Conservation (phyloP, 2,113 vertebrate species). For the Panurus biarmicus region DNA sequence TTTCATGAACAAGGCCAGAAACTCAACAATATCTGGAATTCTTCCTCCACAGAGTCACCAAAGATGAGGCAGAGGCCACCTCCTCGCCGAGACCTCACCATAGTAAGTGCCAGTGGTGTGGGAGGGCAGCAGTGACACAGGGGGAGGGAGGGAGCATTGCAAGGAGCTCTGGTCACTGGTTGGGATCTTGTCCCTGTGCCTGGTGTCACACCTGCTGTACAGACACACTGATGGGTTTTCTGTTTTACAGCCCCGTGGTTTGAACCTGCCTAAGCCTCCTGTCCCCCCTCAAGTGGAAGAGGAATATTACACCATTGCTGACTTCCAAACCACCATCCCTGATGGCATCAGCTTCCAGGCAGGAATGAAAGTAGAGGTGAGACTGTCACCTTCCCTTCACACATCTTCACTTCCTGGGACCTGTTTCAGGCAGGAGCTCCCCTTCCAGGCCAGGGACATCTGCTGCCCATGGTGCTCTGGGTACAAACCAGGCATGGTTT, state of each 20-base stretch:
- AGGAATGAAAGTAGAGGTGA: slow-evolving; percentile 94
- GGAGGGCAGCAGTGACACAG: background rate
- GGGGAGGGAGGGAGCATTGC: background rate
- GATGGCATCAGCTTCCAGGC: slow-evolving; percentile 98
- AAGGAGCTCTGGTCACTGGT: background rate
- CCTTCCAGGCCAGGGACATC: background rate
- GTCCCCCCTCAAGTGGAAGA: slow-evolving; percentile 93
- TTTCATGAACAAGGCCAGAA: background rate
- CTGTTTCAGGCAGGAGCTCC: background rate
- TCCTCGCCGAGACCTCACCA: slow-evolving; percentile 93
- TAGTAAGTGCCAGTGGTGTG: slow-evolving; percentile 76
- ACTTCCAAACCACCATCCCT: slow-evolving; percentile 97
- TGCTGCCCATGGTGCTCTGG: background rate
- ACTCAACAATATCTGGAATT: background rate
- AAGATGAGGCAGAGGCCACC: slow-evolving; percentile 91
- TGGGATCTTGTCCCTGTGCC: background rate
- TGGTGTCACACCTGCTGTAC: background rate
- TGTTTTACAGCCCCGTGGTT: slow-evolving; percentile 83
- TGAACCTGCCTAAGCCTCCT: slow-evolving; percentile 91
- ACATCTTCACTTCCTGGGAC: background rate
- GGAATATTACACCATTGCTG: slow-evolving; percentile 96
- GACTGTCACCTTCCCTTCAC: background rate
- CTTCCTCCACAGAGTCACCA: slow-evolving; percentile 76
- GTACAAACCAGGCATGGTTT: background rate
- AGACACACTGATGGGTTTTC: background rate